Conservation (phyloP, 2,113 vertebrate species). For the Heterotis niloticus region DNA sequence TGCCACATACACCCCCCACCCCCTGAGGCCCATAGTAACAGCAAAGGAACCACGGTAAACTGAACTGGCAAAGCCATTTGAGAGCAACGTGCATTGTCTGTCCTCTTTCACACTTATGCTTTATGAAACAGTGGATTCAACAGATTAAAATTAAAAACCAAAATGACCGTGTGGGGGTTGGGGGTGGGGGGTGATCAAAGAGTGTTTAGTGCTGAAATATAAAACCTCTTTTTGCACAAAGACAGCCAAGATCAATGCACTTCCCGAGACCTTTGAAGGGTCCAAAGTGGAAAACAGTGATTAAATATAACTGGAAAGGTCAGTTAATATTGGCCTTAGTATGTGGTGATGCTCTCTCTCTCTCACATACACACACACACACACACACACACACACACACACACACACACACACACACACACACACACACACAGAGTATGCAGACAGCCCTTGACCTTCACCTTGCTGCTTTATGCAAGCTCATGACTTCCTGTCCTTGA, state of each 20-base stretch:
- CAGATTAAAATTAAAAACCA: conserved; percentile 1
- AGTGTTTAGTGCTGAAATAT: background rate
- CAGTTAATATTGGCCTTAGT: background rate
- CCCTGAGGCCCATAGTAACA: too few relatives aligned
- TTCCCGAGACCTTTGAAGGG: background rate
- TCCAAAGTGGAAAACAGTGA: background rate
- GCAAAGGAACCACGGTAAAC: too few relatives aligned
- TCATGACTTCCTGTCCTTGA: too few relatives aligned
- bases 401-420: background rate
- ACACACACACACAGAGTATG: background rate
- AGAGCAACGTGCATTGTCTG: background rate
- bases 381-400: background rate
- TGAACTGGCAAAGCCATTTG: background rate
- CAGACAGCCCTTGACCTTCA: too few relatives aligned
- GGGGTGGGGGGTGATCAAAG: conserved; percentile 5
- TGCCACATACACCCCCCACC: background rate
- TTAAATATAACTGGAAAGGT: background rate
- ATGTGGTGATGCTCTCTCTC: background rate
- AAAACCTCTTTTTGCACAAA: background rate
- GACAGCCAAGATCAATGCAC: conserved; percentile 9
- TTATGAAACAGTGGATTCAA: conserved; percentile 4
- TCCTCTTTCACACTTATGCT: background rate
- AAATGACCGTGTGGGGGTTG: background rate
- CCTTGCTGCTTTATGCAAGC: too few relatives aligned
- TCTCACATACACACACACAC: conserved; percentile 4